Conservation (phyloP, 2,797 vertebrate species). For the Melanotaenia trifasciata region DNA sequence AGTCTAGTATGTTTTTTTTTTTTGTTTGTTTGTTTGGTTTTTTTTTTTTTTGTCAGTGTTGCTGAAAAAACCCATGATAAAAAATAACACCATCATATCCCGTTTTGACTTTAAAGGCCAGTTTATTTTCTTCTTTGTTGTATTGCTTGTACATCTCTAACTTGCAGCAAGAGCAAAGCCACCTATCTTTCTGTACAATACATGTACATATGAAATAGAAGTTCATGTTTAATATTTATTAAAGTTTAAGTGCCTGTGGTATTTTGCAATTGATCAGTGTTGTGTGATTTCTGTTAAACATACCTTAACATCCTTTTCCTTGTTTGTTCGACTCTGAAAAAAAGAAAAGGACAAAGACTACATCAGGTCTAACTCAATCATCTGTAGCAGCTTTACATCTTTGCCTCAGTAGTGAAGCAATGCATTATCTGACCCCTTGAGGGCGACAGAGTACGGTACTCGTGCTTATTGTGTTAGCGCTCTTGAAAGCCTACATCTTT, state of each 20-base stretch:
- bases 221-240: conserved; percentile 97
- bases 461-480: background rate
- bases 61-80: conserved; percentile 26
- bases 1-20: conserved; percentile 45
- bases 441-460: conserved; percentile 33
- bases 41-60: conserved; percentile 23
- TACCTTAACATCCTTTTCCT: background rate
- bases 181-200: conserved; percentile 85
- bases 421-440: conserved; percentile 22
- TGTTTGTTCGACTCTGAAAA: too few species aligned
- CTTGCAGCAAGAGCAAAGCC: conserved; percentile 78
- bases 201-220: conserved; percentile 92
- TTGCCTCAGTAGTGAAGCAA: background rate
- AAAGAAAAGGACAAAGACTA: too few species aligned
- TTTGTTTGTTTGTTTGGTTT: background rate
- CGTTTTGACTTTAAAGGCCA: conserved; percentile 77
- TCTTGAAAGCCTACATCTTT: background rate
- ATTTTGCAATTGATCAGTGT: conserved; percentile 85
- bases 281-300: conserved; percentile 47
- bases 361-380: background rate
- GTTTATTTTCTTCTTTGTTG: conserved; percentile 63
- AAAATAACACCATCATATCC: conserved; percentile 67
- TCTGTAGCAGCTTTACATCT: background rate
- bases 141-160: conserved; percentile 77
- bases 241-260: conserved; percentile 88